These are phyloP conservation scores for Seira musarum DNA, from an alignment of 2,888 invertebrate species.

Conservation along the genomic window DNA sequence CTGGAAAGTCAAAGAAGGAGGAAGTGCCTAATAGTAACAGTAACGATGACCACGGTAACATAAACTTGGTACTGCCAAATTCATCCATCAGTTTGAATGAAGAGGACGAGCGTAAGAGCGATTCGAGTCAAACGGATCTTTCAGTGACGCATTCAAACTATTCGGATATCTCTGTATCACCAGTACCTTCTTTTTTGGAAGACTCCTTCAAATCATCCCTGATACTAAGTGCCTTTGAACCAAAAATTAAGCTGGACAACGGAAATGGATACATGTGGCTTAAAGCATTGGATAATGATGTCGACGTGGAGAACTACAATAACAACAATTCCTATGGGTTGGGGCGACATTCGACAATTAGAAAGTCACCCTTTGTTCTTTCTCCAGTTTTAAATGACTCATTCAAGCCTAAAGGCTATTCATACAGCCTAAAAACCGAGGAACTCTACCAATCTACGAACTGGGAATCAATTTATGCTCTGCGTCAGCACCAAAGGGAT, in stretches of 20 bases:
- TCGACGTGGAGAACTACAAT: background rate
- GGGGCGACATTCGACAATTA: no score
- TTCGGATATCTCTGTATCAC: constrained; percentile 30
- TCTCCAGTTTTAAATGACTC: no score
- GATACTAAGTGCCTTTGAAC: constrained; percentile 18
- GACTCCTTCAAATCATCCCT: constrained; percentile 8
- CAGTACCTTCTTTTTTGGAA: constrained; percentile 25
- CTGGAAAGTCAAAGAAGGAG: background rate
- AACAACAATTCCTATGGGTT: background rate
- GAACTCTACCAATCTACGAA: no score
- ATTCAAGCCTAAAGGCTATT: no score
- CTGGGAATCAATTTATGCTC: no score
- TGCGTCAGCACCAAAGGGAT: no score
- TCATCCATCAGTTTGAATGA: constrained; percentile 16
- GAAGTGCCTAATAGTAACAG: background rate
- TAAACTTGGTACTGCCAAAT: background rate
- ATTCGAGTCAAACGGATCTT: constrained; percentile 36
- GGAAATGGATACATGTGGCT: background rate
- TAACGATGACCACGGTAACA: background rate
- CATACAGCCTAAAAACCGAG: no score
- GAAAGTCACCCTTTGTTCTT: no score
- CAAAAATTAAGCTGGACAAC: background rate
- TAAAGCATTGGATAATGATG: background rate
- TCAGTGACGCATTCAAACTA: constrained; percentile 16
- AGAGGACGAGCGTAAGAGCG: constrained; percentile 20